Evolutionary conservation across 23 tunicate genomes (phyloP).

Genomic region (Clavelina lepadiformis): DNA sequence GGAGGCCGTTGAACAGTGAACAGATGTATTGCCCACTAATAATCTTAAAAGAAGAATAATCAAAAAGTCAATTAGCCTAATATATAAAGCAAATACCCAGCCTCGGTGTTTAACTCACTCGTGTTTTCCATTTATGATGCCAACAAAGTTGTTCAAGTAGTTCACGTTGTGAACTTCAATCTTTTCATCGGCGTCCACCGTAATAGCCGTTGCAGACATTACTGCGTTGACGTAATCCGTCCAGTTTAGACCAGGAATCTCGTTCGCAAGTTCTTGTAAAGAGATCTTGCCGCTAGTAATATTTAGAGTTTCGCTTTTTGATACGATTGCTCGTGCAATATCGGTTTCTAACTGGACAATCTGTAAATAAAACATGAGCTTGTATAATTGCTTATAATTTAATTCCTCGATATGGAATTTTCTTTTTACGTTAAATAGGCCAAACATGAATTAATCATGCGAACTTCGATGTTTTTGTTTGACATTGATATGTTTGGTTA

Average conservation of each 20-base stretch:
- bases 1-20: too few relatives aligned
- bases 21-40: too few relatives aligned
- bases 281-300: slow-evolving; percentile 37
- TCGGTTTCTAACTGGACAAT: slow-evolving; percentile 59
- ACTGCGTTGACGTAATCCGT: slow-evolving; percentile 30
- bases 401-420: too few relatives aligned
- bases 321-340: slow-evolving; percentile 48
- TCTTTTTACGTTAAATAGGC: too few relatives aligned
- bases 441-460: too few relatives aligned
- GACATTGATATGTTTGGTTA: too few relatives aligned
- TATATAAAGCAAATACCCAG: neutral
- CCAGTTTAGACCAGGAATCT: slow-evolving; percentile 41
- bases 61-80: too few relatives aligned
- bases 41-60: too few relatives aligned
- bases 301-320: slow-evolving; percentile 52
- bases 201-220: neutral
- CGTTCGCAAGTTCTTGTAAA: slow-evolving; percentile 19
- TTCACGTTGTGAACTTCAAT: slow-evolving; percentile 54
- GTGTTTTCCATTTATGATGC: slow-evolving; percentile 16
- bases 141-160: slow-evolving; percentile 45
- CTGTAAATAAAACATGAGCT: slow-evolving; percentile 13
- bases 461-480: too few relatives aligned
- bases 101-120: slow-evolving; percentile 35
- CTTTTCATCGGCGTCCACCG: slow-evolving; percentile 3
- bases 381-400: neutral